A percentile compares a stretch with the other conserved stretches of the same genome.
Evolutionary conservation across 2,888 invertebrate species (phyloP).

Genomic region (Sericinus montela): DNA sequence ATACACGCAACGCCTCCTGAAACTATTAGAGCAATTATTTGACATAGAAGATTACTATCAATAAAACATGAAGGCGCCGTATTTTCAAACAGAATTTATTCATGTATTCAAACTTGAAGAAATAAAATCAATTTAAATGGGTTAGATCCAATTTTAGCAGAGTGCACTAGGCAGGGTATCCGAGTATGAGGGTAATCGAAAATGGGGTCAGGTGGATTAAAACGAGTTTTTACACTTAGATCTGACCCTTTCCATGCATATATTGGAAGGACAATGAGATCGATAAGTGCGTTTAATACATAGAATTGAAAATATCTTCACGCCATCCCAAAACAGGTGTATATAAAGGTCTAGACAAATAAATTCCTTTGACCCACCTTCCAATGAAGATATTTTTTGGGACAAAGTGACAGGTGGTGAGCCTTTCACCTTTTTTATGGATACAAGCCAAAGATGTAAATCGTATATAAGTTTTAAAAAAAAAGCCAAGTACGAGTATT

Average conservation of each 20-base stretch:
- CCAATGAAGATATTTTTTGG: no score
- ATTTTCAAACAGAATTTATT: not conserved
- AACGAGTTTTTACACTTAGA: conserved; percentile 2
- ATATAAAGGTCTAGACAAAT: no score
- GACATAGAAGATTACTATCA: not conserved
- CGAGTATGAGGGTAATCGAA: not conserved
- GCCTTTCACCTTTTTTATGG: no score
- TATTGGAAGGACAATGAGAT: not conserved
- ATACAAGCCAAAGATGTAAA: no score
- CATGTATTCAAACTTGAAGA: not conserved
- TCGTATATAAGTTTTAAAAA: no score
- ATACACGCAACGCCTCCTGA: not conserved
- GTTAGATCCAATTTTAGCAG: not conserved
- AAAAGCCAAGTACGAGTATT: no score
- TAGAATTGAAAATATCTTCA: no score
- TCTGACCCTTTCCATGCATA: conserved; percentile 2
- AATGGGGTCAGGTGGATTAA: conserved; percentile 1
- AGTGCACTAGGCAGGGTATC: not conserved
- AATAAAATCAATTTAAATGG: conserved; percentile 3
- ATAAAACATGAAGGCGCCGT: not conserved
- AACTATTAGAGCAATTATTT: not conserved
- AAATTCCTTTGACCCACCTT: no score
- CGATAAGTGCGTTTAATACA: no score
- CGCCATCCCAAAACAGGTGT: no score
- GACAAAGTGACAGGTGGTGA: no score